phyloP scores from a whole-genome alignment of 2,113 vertebrate species.

The Saguinus imperator region DNA sequence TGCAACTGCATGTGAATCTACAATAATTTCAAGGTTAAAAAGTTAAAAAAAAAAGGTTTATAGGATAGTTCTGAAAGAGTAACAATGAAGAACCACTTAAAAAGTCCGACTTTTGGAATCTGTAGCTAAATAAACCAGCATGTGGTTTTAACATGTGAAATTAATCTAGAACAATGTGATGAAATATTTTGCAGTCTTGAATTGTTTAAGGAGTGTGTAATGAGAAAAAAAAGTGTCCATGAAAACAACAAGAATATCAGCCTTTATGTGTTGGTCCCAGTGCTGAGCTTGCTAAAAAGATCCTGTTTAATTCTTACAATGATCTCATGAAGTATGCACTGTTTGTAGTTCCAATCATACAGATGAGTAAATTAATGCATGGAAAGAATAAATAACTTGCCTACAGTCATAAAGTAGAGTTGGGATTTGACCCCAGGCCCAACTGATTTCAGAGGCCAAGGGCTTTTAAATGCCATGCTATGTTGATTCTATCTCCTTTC shows the following conservation, averaged over 20 bases:
- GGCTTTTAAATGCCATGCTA: fast-evolving
- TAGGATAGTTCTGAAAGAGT: background rate
- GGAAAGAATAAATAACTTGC: background rate
- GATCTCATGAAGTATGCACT: background rate
- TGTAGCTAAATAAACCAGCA: background rate
- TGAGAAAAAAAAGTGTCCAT: background rate
- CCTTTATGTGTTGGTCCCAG: background rate
- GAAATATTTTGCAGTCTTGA: background rate
- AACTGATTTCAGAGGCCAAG: background rate
- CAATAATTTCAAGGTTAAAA: background rate
- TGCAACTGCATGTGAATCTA: background rate
- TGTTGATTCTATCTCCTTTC: background rate
- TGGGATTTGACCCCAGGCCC: background rate
- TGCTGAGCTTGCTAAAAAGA: background rate
- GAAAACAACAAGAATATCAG: background rate
- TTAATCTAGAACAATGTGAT: background rate
- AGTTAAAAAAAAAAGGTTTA: background rate
- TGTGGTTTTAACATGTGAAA: too few relatives aligned
- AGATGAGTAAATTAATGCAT: background rate
- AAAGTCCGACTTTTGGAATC: background rate
- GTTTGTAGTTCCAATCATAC: background rate
- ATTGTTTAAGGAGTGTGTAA: background rate
- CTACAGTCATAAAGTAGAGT: background rate
- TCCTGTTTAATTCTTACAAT: background rate
- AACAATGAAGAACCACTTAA: background rate